A percentile compares a stretch with the other conserved stretches of the same genome.
phyloP scores from a whole-genome alignment of 2,113 vertebrate species.

The Chloroceryle aenea region DNA sequence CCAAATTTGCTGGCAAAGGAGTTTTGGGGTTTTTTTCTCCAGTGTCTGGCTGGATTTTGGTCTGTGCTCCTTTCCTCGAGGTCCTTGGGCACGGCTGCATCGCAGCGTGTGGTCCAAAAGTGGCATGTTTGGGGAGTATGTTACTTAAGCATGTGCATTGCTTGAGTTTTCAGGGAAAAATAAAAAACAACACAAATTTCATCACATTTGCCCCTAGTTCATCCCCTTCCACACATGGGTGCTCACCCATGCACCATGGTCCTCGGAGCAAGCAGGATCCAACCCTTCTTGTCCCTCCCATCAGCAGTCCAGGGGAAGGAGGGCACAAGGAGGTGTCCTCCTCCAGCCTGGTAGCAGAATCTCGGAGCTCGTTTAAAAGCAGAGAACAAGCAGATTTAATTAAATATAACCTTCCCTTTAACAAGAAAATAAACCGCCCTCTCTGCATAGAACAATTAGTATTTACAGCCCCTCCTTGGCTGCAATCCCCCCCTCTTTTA shows the following conservation, averaged over 20 bases:
- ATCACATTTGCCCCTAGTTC: rapidly evolving
- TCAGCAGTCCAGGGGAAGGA: rapidly evolving
- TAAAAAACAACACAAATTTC: background rate
- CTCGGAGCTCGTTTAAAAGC: conserved; percentile 27
- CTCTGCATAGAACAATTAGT: conserved; percentile 63
- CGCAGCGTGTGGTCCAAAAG: rapidly evolving
- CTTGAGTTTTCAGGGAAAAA: background rate
- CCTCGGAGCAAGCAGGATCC: rapidly evolving
- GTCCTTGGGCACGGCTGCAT: rapidly evolving
- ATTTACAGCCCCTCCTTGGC: conserved; percentile 9
- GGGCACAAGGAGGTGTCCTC: background rate
- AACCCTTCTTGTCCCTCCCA: rapidly evolving
- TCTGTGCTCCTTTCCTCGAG: rapidly evolving
- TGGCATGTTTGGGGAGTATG: rapidly evolving
- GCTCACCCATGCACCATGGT: rapidly evolving
- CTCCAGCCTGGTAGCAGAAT: background rate
- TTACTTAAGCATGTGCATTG: rapidly evolving
- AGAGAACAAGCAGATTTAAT: conserved; percentile 66
- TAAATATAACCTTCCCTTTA: conserved; percentile 65
- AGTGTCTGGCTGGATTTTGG: background rate
- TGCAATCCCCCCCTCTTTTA: background rate
- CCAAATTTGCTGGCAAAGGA: background rate
- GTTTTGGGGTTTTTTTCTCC: too few relatives aligned
- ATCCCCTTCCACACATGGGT: rapidly evolving
- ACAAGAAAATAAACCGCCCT: conserved; percentile 28